phyloP scores from a whole-genome alignment of 2,888 invertebrate species.

The Camponotus fellah region DNA sequence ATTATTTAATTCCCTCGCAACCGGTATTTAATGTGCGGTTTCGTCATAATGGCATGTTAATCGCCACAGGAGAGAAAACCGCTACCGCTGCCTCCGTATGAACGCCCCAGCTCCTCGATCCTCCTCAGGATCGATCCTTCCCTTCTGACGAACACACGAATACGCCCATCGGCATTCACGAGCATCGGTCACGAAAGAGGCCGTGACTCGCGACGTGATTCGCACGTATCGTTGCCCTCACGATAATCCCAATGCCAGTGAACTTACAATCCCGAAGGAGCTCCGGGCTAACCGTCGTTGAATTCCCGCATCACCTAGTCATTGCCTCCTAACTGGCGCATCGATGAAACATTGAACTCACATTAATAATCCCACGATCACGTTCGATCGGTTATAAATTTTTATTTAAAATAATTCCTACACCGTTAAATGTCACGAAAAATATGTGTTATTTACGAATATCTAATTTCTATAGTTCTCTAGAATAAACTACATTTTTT shows the following conservation, averaged over 20 bases:
- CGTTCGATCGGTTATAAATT: neutral
- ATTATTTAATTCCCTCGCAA: conserved; percentile 58
- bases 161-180: conserved; percentile 82
- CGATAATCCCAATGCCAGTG: conserved; percentile 80
- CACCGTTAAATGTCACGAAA: neutral
- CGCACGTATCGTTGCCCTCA: conserved; percentile 80
- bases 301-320: conserved; percentile 69
- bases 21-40: conserved; percentile 55
- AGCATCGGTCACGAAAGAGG: conserved; percentile 81
- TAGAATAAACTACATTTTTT: neutral
- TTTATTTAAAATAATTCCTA: conserved; percentile 27
- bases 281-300: conserved; percentile 65
- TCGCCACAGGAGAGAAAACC: conserved; percentile 67
- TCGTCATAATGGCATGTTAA: conserved; percentile 63
- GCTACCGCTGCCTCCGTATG: conserved; percentile 73
- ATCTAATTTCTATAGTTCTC: neutral
- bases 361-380: conserved; percentile 40
- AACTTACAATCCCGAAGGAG: conserved; percentile 78
- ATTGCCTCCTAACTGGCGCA: conserved; percentile 59
- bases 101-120: conserved; percentile 70
- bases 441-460: neutral
- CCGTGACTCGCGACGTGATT: conserved; percentile 81
- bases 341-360: conserved; percentile 38
- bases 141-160: conserved; percentile 76
- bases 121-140: conserved; percentile 75